These are phyloP conservation scores for Lucilia cuprina DNA, from an alignment of 1,140 invertebrate species.

Conservation along the genomic window DNA sequence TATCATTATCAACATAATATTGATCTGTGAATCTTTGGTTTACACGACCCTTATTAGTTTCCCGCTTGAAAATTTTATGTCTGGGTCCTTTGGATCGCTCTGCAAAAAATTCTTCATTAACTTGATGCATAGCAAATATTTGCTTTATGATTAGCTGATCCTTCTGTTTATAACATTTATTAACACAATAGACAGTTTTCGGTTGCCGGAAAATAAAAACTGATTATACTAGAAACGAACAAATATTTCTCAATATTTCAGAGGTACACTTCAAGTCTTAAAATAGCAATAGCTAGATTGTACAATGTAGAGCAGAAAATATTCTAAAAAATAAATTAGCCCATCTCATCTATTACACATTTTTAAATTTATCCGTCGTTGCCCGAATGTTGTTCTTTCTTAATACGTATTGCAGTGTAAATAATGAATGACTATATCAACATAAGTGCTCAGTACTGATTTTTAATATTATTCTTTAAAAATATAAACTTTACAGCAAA, in stretches of 20 bases:
- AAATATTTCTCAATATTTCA: constrained; percentile 6
- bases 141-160: neutral
- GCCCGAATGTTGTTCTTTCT: too few species aligned
- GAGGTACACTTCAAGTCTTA: constrained; percentile 25
- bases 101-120: neutral
- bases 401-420: too few species aligned
- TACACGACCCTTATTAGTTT: neutral
- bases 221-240: neutral
- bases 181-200: neutral
- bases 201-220: neutral
- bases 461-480: too few species aligned
- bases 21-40: neutral
- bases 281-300: constrained; percentile 5
- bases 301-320: neutral
- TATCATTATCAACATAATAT: neutral
- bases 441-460: too few species aligned
- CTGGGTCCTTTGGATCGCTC: neutral
- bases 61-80: neutral
- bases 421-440: too few species aligned
- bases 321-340: neutral
- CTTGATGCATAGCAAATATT: constrained; percentile 8
- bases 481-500: too few species aligned
- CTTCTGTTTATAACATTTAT: neutral
- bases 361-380: too few species aligned
- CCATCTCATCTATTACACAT: neutral